Evolutionary conservation across 1,140 invertebrate genomes (phyloP).

Genomic region (Oryctes rhinoceros): DNA sequence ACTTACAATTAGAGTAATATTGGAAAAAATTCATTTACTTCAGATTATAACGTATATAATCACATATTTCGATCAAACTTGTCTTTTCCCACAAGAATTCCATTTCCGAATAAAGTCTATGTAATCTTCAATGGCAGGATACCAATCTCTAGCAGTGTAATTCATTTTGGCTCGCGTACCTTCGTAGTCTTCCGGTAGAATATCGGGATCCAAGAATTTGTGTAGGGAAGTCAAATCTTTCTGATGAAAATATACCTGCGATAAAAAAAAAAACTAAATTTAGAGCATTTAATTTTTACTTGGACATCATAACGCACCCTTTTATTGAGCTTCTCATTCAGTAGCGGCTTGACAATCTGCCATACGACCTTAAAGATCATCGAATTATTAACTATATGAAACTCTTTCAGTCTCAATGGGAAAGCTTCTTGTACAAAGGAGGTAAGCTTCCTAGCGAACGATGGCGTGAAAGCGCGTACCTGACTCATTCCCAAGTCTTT

Average conservation of each 20-base stretch:
- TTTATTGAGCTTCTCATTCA: constrained; percentile 68
- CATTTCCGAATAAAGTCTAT: constrained; percentile 69
- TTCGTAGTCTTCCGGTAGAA: constrained; percentile 76
- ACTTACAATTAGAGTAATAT: too few relatives aligned
- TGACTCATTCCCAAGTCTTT: constrained; percentile 61
- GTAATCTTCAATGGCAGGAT: constrained; percentile 67
- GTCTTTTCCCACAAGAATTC: constrained; percentile 66
- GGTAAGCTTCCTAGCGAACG: constrained; percentile 60
- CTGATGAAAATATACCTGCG: constrained; percentile 78
- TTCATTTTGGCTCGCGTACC: constrained; percentile 77
- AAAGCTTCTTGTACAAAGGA: constrained; percentile 67
- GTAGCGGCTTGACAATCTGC: constrained; percentile 68
- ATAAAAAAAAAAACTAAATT: constrained; percentile 42
- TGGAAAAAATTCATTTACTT: too few relatives aligned
- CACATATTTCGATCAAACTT: too few relatives aligned
- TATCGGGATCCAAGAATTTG: constrained; percentile 69
- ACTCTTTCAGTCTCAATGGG: constrained; percentile 68
- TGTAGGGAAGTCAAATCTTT: constrained; percentile 75
- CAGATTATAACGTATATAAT: too few relatives aligned
- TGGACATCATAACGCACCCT: constrained; percentile 58
- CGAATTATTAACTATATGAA: constrained; percentile 70
- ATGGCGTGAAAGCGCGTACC: constrained; percentile 62
- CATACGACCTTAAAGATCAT: constrained; percentile 69
- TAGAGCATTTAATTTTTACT: background rate
- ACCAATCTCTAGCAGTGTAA: constrained; percentile 78